Evolutionary conservation across 1,140 invertebrate species (phyloP).

Genomic region (Aricia agestis): DNA sequence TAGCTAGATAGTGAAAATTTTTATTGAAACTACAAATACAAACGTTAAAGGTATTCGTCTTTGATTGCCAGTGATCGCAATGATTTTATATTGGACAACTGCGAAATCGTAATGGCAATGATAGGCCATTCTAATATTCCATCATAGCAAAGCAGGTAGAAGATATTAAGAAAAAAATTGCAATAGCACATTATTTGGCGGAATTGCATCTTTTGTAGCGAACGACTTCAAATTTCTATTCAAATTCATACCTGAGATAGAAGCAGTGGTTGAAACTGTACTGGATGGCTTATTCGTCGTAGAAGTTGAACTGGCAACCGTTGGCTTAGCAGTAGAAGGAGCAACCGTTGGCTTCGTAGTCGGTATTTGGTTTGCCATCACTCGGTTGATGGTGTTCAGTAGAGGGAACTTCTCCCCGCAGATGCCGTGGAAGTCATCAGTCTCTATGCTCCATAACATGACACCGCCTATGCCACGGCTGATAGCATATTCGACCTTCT

Average conservation of each 20-base stretch:
- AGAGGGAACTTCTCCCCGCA: conserved; percentile 68
- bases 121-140: too few relatives aligned
- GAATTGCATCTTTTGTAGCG: too few relatives aligned
- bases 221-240: too few relatives aligned
- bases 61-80: too few relatives aligned
- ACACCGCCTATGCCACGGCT: conserved; percentile 77
- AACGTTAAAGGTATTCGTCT: too few relatives aligned
- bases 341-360: neutral
- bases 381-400: conserved; percentile 49
- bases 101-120: too few relatives aligned
- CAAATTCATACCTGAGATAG: neutral
- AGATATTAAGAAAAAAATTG: too few relatives aligned
- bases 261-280: neutral
- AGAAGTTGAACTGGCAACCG: neutral
- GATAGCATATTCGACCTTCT: conserved; percentile 77
- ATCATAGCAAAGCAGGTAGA: too few relatives aligned
- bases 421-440: conserved; percentile 81
- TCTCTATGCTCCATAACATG: conserved; percentile 86
- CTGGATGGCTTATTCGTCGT: neutral
- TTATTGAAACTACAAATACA: too few relatives aligned
- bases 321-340: neutral
- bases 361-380: conserved; percentile 22
- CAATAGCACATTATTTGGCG: too few relatives aligned
- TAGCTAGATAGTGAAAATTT: too few relatives aligned
- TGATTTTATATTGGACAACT: too few relatives aligned